Evolutionary conservation across 2,113 vertebrate genomes (phyloP).

Genomic region (Bujurquina vittata): DNA sequence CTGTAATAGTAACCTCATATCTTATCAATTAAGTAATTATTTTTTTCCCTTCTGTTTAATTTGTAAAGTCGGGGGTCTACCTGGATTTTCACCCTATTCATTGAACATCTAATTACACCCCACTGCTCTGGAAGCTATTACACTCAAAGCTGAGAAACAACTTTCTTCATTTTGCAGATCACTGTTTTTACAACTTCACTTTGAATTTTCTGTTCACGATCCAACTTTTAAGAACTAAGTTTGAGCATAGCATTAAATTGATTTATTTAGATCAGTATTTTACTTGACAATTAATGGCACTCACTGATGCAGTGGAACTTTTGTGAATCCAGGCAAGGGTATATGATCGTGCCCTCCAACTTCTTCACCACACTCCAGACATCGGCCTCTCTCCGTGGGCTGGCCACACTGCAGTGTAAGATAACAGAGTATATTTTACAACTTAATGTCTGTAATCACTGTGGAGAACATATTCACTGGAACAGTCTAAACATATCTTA

Average conservation of each 20-base stretch:
- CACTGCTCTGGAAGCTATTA: too few species aligned
- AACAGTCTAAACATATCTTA: slow-evolving; percentile 33
- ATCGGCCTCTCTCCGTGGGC: slow-evolving; percentile 72
- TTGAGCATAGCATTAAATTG: accelerated
- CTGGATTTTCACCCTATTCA: too few species aligned
- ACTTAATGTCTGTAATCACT: not conserved
- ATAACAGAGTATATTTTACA: not conserved
- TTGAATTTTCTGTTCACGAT: not conserved
- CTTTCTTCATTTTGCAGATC: too few species aligned
- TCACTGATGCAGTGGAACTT: not conserved
- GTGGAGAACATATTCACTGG: not conserved
- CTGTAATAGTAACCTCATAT: too few species aligned
- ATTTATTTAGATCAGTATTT: not conserved
- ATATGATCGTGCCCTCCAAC: slow-evolving; percentile 72
- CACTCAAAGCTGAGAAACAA: too few species aligned
- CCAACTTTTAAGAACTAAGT: too few species aligned
- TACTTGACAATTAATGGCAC: not conserved
- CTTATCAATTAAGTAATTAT: too few species aligned
- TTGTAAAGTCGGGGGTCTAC: too few species aligned
- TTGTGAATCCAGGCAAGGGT: not conserved
- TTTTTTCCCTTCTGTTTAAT: too few species aligned
- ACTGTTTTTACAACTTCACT: too few species aligned
- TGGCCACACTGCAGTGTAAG: slow-evolving; percentile 79
- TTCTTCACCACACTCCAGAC: slow-evolving; percentile 71
- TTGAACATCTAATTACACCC: too few species aligned